Evolutionary conservation across 1,140 invertebrate species (phyloP).

Genomic region (Oedothorax gibbosus): DNA sequence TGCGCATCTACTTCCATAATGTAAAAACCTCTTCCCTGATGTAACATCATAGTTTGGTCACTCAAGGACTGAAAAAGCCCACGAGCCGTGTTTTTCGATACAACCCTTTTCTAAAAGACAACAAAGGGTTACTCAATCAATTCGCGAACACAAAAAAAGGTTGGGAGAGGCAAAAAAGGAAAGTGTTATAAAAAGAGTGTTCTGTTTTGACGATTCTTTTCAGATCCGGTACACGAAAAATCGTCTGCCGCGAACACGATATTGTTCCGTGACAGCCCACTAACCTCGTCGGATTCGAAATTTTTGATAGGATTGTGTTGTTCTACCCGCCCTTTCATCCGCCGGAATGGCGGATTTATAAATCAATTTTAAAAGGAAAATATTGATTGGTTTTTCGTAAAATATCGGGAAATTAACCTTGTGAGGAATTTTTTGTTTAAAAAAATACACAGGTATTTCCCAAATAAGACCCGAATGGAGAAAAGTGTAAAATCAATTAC

Average conservation of each 20-base stretch:
- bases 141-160: slow-evolving; percentile 9
- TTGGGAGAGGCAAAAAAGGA: slow-evolving; percentile 9
- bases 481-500: too few species aligned
- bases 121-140: slow-evolving; percentile 41
- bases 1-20: slow-evolving; percentile 20
- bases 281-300: slow-evolving; percentile 30
- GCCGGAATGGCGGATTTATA: too few species aligned
- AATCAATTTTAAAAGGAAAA: too few species aligned
- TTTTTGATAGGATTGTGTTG: too few species aligned
- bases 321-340: too few species aligned
- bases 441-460: too few species aligned
- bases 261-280: slow-evolving; percentile 41
- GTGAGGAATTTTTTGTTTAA: too few species aligned
- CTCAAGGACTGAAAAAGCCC: slow-evolving; percentile 3
- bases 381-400: too few species aligned
- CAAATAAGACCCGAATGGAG: too few species aligned
- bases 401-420: too few species aligned
- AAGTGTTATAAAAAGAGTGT: not conserved
- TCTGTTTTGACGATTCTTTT: slow-evolving; percentile 19
- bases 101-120: slow-evolving; percentile 9
- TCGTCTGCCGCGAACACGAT: slow-evolving; percentile 18
- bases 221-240: slow-evolving; percentile 42
- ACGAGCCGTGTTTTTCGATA: not conserved
- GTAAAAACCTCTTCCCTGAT: not conserved
- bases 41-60: not conserved